Base-by-base conservation (phyloP, 2,113 vertebrate genomes). In the Alaudala cheleensis region DNA sequence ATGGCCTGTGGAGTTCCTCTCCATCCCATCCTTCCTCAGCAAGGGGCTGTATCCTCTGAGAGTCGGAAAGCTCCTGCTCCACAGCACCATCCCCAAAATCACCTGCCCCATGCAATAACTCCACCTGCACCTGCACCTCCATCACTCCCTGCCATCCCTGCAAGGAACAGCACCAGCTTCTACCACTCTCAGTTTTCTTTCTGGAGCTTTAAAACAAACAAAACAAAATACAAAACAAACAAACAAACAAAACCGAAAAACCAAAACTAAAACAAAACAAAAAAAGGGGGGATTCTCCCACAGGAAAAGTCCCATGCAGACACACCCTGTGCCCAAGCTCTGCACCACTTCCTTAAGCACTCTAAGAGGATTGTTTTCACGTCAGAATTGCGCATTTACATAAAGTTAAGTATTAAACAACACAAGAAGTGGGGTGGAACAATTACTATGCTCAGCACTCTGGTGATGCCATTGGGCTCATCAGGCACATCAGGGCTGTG, bases 1-100 rank as follows among this genome's bases (percentile, higher is more conserved):
- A 5, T 1, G 2, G 14, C 3, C 8, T 12, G 19, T 22, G 22
- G 13, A 37, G 8, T 2, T 13, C 37, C 5, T 1, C 28, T 71
- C 31, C 37, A n/a, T 31, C 13, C 54, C 25, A 10, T 14, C n/a
- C 45, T 61, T 65, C 20, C 14, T 54, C 22, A 47, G 54, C 0
- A 1, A 64, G 9, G 10, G 13, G 11, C 64, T n/a, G 16, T 44
- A 64, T 8, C n/a, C 13, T 53, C 44, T 44, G 44, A 58, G 33
- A 58, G 14, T 6, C 14, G 42, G 25, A 50, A 18, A 78, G 28
- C 9, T 80, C 33, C 47, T 26, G 6, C 28, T 37, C 25, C 4
- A 3, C 50, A 47, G 16, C 65, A 70, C 29, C 37, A 40, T 16
- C 37, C 37, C 61, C 51, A 73, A 89, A 60, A 26, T 20, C 34